A percentile compares a stretch with the other conserved stretches of the same genome.
These are phyloP conservation scores for Pipistrellus pygmaeus DNA, from an alignment of 2,797 vertebrate genomes.

Conservation along the genomic window DNA sequence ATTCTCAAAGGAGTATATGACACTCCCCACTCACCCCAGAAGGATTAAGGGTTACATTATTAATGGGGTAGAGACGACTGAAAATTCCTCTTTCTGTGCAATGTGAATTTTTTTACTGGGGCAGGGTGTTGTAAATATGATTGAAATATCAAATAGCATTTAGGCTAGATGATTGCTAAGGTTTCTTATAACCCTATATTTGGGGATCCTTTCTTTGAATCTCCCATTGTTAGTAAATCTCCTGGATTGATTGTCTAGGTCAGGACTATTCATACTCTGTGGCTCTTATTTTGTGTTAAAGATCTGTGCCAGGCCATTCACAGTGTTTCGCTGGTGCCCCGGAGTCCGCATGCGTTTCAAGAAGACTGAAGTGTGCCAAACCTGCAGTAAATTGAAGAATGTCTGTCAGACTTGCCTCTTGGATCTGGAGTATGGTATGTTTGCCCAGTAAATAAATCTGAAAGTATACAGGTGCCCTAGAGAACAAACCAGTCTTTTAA, in stretches of 20 bases:
- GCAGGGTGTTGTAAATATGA: neutral
- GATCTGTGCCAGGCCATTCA: slow-evolving; percentile 99
- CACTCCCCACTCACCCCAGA: neutral
- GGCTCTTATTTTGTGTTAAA: slow-evolving; percentile 80
- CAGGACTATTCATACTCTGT: neutral
- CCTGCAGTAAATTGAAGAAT: slow-evolving; percentile 99
- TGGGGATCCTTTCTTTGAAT: neutral
- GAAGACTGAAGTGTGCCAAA: slow-evolving; percentile 99
- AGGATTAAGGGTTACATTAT: neutral
- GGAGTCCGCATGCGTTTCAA: slow-evolving; percentile 99
- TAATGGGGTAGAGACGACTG: neutral
- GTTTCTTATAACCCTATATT: neutral
- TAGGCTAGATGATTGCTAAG: neutral
- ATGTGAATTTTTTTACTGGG: neutral
- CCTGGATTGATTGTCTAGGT: neutral
- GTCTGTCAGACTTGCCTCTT: slow-evolving; percentile 98
- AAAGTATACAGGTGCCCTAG: neutral
- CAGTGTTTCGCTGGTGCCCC: slow-evolving; percentile 98
- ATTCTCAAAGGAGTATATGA: neutral
- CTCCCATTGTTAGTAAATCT: neutral
- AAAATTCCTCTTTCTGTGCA: slow-evolving; percentile 30
- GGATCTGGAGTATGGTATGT: slow-evolving; percentile 97
- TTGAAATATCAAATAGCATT: neutral
- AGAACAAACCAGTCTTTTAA: neutral
- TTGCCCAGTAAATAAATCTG: neutral